Evolutionary conservation across 2,113 vertebrate genomes (phyloP).

Genomic region (Pseudorhombus dupliciocellatus): DNA sequence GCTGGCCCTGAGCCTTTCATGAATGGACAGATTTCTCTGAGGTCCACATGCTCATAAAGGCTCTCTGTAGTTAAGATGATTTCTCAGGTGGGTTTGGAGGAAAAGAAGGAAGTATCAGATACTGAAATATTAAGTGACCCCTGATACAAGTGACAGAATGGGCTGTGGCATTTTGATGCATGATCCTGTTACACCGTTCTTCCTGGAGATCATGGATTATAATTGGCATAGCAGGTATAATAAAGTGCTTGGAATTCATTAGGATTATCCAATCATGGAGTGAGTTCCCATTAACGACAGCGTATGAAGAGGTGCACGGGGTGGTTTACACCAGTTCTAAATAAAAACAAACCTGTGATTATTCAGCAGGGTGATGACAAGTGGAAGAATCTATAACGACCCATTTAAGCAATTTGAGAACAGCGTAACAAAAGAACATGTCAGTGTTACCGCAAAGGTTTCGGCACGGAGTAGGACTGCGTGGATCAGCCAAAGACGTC

Average conservation of each 20-base stretch:
- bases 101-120: constrained; percentile 62
- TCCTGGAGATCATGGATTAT: neutral
- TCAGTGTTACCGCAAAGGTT: neutral
- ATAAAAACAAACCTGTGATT: constrained; percentile 27
- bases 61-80: constrained; percentile 67
- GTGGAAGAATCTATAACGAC: constrained; percentile 15
- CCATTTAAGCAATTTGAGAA: constrained; percentile 9
- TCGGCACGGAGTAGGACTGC: constrained; percentile 1
- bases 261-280: neutral
- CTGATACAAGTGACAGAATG: constrained; percentile 45
- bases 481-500: constrained; percentile 32
- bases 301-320: neutral
- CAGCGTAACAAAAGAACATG: constrained; percentile 27
- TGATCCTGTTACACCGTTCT: neutral
- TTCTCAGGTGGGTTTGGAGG: constrained; percentile 65
- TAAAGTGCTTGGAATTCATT: constrained; percentile 2
- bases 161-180: constrained; percentile 32
- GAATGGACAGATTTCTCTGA: constrained; percentile 74
- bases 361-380: constrained; percentile 33
- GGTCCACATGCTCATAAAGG: constrained; percentile 67
- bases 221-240: neutral
- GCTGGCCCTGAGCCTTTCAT: constrained; percentile 61
- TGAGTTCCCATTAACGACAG: neutral
- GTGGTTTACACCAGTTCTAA: constrained; percentile 5
- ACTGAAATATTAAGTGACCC: constrained; percentile 65